Base-by-base conservation (phyloP, 2,113 vertebrate genomes). In the Odobenus rosmarus region DNA sequence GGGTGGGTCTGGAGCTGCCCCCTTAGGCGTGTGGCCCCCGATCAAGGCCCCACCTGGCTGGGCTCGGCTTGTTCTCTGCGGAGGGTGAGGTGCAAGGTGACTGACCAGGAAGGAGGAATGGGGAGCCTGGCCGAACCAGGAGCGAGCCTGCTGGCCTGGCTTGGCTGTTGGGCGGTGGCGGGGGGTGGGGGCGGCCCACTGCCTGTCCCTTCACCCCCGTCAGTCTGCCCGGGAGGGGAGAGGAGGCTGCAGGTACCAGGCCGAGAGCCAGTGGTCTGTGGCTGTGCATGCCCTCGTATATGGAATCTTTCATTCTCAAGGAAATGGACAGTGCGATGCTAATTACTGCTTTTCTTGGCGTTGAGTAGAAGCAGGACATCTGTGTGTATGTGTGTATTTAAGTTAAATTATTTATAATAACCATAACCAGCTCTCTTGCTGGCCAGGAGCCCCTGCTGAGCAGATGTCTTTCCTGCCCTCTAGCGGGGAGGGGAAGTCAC, bases 361-460 rank as follows among this genome's bases (percentile, higher is more conserved):
- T 49, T 67, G 81, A 33, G 62, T 95, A 88, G 93, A 90, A 80
- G 83, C 61, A 61, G 84, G 95, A 76, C 79, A 42, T 94, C 33
- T 94, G 96, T 85, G 80, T 82, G 88, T 93, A 24, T 55, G 87
- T 84, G 76, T 96, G 91, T 94, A 6, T 90, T 64, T 96, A 80
- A 74, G 57, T 95, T 98, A 98, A 95, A 82, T 97, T 98, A 98
- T 98, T 97, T 97, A 97, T 96, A 28, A 80, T 76, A 62, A 28
- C 36, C 10, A 4, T 13, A 93, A 33, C 72, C 90, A 85, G 77
- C 88, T 55, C 62, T 90, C 51, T 8, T 2, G 51, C 69, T 81
- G 96, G 93, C 93, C 46, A 4, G 97, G 72, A 36, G 67, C 57
- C 84, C 71, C 71, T 31, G 46, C 93, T 13, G 21, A 33, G 39